These are phyloP conservation scores for Anthopleura sola DNA, from an alignment of 64 coral and sea anemone genomes.

Conservation along the genomic window DNA sequence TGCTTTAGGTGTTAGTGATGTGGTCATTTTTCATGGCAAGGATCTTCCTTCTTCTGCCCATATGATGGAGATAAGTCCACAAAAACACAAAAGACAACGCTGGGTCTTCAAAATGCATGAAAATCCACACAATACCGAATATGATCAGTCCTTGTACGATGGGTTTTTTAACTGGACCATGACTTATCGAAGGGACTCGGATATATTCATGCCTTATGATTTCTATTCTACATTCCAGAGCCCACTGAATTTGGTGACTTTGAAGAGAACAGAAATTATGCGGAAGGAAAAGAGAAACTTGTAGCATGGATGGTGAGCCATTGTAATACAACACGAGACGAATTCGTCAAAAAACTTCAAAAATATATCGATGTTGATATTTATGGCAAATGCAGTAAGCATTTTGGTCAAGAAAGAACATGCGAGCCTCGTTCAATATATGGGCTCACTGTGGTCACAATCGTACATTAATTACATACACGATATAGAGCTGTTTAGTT, in stretches of 20 bases:
- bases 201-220: slow-evolving; percentile 51
- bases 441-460: too few species aligned
- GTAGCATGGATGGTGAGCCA: slow-evolving; percentile 60
- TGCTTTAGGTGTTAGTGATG: slow-evolving; percentile 26
- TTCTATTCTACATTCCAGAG: background rate
- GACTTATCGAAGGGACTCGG: slow-evolving; percentile 63
- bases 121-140: slow-evolving; percentile 40
- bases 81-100: slow-evolving; percentile 8
- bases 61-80: slow-evolving; percentile 26
- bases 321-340: slow-evolving; percentile 39
- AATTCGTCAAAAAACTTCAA: slow-evolving; percentile 40
- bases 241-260: background rate
- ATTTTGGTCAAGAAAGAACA: slow-evolving; percentile 36
- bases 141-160: slow-evolving; percentile 30
- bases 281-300: slow-evolving; percentile 43
- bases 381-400: slow-evolving; percentile 30
- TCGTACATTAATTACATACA: too few species aligned
- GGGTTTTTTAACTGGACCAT: slow-evolving; percentile 72
- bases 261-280: slow-evolving; percentile 18
- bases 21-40: slow-evolving; percentile 56
- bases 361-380: slow-evolving; percentile 54
- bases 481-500: too few species aligned
- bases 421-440: slow-evolving; percentile 20
- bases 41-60: slow-evolving; percentile 39
- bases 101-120: slow-evolving; percentile 63